A percentile compares a stretch with the other conserved stretches of the same genome.
Conservation (phyloP, 2,797 vertebrate genomes). For the Sorex maritimensis region DNA sequence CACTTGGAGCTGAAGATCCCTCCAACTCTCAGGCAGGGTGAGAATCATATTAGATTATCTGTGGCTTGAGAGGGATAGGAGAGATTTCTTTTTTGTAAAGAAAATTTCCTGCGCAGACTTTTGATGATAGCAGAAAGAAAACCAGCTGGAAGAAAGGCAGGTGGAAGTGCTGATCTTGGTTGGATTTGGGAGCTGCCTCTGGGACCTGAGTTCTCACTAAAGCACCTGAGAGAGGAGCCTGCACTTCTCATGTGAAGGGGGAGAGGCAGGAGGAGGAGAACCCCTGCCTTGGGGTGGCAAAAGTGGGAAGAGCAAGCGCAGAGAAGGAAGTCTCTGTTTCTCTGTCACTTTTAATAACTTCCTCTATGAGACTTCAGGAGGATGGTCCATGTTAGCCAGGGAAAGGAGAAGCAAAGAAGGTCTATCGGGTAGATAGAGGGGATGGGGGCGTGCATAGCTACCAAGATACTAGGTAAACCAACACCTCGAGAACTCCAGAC, state of each 20-base stretch:
- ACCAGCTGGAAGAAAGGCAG: slow-evolving; percentile 28
- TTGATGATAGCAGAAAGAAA: slow-evolving; percentile 17
- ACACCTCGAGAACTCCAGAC: too few relatives aligned
- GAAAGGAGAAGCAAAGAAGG: not conserved
- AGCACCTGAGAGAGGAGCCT: not conserved
- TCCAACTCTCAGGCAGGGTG: not conserved
- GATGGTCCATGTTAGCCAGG: not conserved
- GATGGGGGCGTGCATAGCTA: not conserved
- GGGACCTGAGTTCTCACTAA: not conserved
- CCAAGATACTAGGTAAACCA: not conserved
- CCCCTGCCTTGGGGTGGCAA: not conserved
- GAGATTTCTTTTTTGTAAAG: not conserved
- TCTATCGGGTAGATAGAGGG: not conserved
- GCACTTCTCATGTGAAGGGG: not conserved
- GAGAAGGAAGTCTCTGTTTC: slow-evolving; percentile 25
- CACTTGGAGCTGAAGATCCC: not conserved
- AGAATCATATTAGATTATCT: not conserved
- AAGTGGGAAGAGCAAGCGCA: not conserved
- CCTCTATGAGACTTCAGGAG: slow-evolving; percentile 6
- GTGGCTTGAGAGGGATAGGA: not conserved
- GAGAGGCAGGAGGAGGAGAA: slow-evolving; percentile 18
- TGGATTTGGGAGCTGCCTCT: not conserved
- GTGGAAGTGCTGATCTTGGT: not conserved
- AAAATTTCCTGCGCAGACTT: not conserved
- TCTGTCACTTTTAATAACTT: slow-evolving; percentile 56